Evolutionary conservation across 2,113 vertebrate genomes (phyloP), one percentile per base, ranked within the genome.

Genomic region (Eclectus roratus): DNA sequence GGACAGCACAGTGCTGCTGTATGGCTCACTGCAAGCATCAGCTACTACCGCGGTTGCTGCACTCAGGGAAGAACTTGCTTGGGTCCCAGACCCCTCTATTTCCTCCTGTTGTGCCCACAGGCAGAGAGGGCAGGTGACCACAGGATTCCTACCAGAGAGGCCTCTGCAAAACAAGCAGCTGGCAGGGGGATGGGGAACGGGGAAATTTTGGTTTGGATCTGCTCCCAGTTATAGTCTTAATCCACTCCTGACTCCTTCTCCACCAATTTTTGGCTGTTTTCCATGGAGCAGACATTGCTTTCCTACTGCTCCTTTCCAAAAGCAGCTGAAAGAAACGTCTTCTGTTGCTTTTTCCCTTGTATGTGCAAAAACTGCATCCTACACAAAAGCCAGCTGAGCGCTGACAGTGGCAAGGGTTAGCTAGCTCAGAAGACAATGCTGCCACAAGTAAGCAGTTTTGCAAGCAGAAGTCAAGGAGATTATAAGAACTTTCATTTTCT

Each of bases 221-320:
- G 46, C 53, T 96, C 95, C 94, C 90, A 80, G 39, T 74, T 69
- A 92, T 21, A 80, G 84, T 58, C 63, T 91, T 96, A 93, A 97
- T 96, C 91, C 60, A 69, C 68, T 89, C 61, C 66, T 83, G 78
- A 91, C 87, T 94, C 71, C 76, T 83, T 77, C 88, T 92, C 91
- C 80, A 80, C 91, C 68, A 39, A 39, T 72, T 95, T 64, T 74
- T 97, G 93, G 93, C 91, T 6, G 2, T 39, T 85, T 69, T 93
- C 94, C 95, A 96, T 2, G 47, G 31, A 92, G 89, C 71, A 95
- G 74, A 83, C 71, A 92, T 61, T 61, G 80, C 83, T 89, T 72
- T 91, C 88, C 81, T 92, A 74, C 24, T 61, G 76, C 53, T 92
- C 78, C 43, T 47, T 94, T 92, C 85, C 89, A 95, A 95, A 93